Conservation (phyloP, 23 tunicate species). For the Trididemnum miniatum region DNA sequence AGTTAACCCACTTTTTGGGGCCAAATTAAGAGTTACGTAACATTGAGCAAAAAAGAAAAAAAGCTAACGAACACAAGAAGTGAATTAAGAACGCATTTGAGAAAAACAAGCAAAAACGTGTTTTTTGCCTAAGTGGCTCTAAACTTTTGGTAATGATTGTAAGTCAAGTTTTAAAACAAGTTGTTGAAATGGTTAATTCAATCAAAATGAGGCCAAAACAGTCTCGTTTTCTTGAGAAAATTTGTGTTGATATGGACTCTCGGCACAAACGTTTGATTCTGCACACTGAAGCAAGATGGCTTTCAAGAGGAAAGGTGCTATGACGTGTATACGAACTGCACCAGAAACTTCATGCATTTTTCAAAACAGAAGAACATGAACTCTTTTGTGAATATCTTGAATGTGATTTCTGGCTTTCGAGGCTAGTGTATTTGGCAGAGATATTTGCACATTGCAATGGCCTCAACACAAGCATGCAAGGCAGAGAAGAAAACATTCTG, state of each 20-base stretch:
- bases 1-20: too few species aligned
- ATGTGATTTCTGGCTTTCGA: background rate
- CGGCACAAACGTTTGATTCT: constrained; percentile 1
- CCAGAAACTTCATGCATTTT: background rate
- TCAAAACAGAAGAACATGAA: background rate
- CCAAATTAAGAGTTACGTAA: too few species aligned
- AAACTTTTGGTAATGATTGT: too few species aligned
- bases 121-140: too few species aligned
- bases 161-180: constrained; percentile 6
- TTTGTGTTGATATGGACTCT: constrained; percentile 1
- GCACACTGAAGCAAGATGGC: constrained; percentile 3
- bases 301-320: constrained; percentile 6
- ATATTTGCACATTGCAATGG: background rate
- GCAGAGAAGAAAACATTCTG: constrained; percentile 6
- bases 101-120: too few species aligned
- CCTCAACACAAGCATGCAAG: constrained; percentile 18
- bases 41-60: too few species aligned
- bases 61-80: too few species aligned
- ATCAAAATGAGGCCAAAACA: background rate
- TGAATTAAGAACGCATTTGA: too few species aligned
- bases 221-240: constrained; percentile 4
- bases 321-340: background rate
- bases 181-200: background rate
- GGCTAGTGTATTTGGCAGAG: constrained; percentile 6
- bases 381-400: background rate